Evolutionary conservation across 2,888 invertebrate species (phyloP).

Genomic region (Apotomis capreana): DNA sequence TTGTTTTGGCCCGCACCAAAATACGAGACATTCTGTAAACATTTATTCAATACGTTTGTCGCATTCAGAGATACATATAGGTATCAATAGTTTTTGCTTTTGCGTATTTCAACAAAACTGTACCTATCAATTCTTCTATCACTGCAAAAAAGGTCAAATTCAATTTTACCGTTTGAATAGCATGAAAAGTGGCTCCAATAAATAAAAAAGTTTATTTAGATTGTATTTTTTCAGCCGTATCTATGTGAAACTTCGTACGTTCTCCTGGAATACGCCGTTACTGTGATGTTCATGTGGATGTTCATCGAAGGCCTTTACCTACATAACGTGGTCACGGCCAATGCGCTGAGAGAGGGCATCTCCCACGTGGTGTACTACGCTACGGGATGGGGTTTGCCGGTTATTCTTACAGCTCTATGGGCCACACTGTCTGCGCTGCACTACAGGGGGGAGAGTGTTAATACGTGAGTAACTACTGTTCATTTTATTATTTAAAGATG

Average conservation of each 20-base stretch:
- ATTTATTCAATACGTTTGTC: too few relatives aligned
- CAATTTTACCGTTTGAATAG: too few relatives aligned
- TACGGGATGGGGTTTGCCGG: slow-evolving; percentile 90
- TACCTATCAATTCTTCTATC: too few relatives aligned
- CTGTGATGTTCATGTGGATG: slow-evolving; percentile 98
- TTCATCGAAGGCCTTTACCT: slow-evolving; percentile 96
- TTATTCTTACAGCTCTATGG: slow-evolving; percentile 88
- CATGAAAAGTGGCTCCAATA: too few relatives aligned
- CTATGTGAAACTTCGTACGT: slow-evolving; percentile 91
- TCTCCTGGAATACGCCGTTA: slow-evolving; percentile 93
- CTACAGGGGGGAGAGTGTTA: slow-evolving; percentile 61
- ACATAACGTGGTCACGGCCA: slow-evolving; percentile 91
- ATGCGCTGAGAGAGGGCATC: slow-evolving; percentile 85
- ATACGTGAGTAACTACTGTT: slow-evolving; percentile 48
- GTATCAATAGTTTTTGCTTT: too few relatives aligned
- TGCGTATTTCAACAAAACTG: too few relatives aligned
- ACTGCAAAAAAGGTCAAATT: too few relatives aligned
- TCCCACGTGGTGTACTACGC: slow-evolving; percentile 84
- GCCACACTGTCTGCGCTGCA: slow-evolving; percentile 82
- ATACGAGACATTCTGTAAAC: too few relatives aligned
- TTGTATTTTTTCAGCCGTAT: slow-evolving; percentile 84
- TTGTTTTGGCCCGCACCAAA: too few relatives aligned
- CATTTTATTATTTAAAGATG: background rate
- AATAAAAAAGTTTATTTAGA: too few relatives aligned
- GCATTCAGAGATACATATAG: too few relatives aligned